Evolutionary conservation across 2,888 invertebrate genomes (phyloP).

Genomic region (Mythimna ferrago): DNA sequence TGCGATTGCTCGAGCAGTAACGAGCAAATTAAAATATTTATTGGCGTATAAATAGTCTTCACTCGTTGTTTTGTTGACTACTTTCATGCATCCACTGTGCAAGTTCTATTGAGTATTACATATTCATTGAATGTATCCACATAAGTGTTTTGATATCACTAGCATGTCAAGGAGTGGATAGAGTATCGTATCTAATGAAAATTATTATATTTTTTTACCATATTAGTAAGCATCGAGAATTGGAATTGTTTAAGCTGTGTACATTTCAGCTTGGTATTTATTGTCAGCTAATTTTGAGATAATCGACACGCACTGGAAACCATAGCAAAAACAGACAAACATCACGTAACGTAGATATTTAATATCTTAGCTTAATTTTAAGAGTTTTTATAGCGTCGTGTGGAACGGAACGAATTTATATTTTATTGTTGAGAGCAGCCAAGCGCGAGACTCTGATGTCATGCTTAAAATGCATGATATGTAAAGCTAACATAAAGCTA

Average conservation of each 20-base stretch:
- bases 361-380: slow-evolving; percentile 62
- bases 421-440: slow-evolving; percentile 74
- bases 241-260: background rate
- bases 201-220: slow-evolving; percentile 16
- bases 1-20: slow-evolving; percentile 68
- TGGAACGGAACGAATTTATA: slow-evolving; percentile 70
- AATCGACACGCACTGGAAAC: slow-evolving; percentile 23
- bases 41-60: slow-evolving; percentile 65
- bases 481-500: slow-evolving; percentile 67
- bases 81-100: slow-evolving; percentile 37
- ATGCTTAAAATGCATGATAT: slow-evolving; percentile 70
- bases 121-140: slow-evolving; percentile 31
- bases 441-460: slow-evolving; percentile 79
- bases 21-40: slow-evolving; percentile 73
- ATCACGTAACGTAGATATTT: slow-evolving; percentile 52
- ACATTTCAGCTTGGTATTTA: slow-evolving; percentile 1
- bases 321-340: slow-evolving; percentile 42
- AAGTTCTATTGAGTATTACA: slow-evolving; percentile 36
- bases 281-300: slow-evolving; percentile 24
- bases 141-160: slow-evolving; percentile 21
- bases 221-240: slow-evolving; percentile 5
- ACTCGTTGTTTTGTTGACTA: slow-evolving; percentile 52
- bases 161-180: slow-evolving; percentile 20
- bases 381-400: slow-evolving; percentile 68
- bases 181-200: slow-evolving; percentile 7